Percentiles rank a stretch among this genome's conserved stretches.
phyloP scores from a whole-genome alignment of 1,140 invertebrate genomes.

The Berghia stephanieae region DNA sequence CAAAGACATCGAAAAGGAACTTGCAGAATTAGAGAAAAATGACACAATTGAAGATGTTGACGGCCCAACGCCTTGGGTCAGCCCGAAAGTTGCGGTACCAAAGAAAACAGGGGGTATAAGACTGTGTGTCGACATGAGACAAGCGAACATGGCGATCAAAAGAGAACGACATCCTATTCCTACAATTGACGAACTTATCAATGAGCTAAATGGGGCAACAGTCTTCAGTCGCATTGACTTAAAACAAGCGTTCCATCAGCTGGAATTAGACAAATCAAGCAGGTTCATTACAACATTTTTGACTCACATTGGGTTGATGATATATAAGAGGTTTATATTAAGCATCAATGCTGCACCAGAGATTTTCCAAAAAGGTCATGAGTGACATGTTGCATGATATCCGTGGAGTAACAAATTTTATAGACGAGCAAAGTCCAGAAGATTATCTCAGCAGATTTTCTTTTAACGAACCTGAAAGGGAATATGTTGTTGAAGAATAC shows the following conservation, averaged over 20 bases:
- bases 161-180: constrained; percentile 50
- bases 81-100: constrained; percentile 46
- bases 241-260: too few relatives aligned
- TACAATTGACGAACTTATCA: constrained; percentile 47
- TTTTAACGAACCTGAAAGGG: constrained; percentile 1
- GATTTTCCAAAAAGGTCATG: constrained; percentile 44
- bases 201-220: too few relatives aligned
- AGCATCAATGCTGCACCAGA: constrained; percentile 42
- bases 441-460: constrained; percentile 41
- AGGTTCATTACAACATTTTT: too few relatives aligned
- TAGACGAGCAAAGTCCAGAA: constrained; percentile 36
- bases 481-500: constrained; percentile 37
- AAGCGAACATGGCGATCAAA: constrained; percentile 48
- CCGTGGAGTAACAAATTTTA: constrained; percentile 44
- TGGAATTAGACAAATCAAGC: too few relatives aligned
- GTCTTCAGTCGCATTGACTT: constrained; percentile 53
- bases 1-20: constrained; percentile 36
- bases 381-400: too few relatives aligned
- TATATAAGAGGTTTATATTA: constrained; percentile 42
- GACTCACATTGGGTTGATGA: constrained; percentile 36
- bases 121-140: constrained; percentile 55
- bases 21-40: constrained; percentile 38
- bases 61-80: constrained; percentile 51
- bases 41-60: constrained; percentile 46
- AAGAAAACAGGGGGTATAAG: constrained; percentile 47